phyloP scores from a whole-genome alignment of 2,113 vertebrate genomes.

The Catharus minimus region DNA sequence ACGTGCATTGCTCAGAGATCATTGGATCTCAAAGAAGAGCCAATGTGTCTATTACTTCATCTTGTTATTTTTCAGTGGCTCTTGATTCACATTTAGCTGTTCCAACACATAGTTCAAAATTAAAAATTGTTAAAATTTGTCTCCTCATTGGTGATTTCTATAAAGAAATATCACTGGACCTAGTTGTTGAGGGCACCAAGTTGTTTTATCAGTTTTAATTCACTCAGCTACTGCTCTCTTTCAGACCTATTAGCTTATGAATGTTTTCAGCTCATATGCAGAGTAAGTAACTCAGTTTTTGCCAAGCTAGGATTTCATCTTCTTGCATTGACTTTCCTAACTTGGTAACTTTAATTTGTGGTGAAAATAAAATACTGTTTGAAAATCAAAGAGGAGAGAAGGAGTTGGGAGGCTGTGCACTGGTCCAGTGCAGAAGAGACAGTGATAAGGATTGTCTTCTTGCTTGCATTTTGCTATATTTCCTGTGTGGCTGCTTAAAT shows the following conservation, averaged over 20 bases:
- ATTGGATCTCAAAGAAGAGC: neutral
- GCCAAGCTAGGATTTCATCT: neutral
- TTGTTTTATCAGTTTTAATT: neutral
- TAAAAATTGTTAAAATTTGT: neutral
- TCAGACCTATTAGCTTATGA: neutral
- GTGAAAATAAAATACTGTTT: neutral
- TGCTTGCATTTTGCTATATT: neutral
- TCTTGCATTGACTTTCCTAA: neutral
- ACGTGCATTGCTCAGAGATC: neutral
- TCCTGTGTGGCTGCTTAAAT: neutral
- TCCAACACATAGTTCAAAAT: neutral
- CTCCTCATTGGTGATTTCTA: neutral
- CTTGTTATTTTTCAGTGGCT: neutral
- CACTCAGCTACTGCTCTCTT: neutral
- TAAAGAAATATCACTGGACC: neutral
- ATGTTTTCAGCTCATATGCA: neutral
- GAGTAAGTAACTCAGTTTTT: neutral
- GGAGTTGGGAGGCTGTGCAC: neutral
- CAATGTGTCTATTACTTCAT: neutral
- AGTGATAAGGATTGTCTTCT: neutral
- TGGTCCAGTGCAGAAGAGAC: neutral
- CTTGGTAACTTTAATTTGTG: neutral
- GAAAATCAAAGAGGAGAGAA: neutral
- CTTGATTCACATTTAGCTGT: neutral
- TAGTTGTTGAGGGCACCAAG: neutral